These are phyloP conservation scores for Willowsia nigromaculata DNA, from an alignment of 2,888 invertebrate species.

Conservation along the genomic window DNA sequence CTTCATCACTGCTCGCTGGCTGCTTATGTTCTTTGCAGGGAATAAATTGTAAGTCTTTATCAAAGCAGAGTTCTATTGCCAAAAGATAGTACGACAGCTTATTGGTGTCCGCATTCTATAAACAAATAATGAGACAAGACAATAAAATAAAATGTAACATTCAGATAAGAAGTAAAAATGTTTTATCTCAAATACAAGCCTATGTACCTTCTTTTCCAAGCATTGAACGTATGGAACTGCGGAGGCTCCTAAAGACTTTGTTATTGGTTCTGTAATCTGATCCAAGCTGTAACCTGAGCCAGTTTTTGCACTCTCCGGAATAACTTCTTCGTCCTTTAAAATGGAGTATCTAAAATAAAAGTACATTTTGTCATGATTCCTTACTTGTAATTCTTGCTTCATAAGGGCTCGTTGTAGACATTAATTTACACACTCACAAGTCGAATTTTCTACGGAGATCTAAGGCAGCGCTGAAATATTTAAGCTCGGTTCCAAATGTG, in stretches of 20 bases:
- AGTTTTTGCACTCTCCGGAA: constrained; percentile 59
- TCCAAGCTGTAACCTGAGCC: constrained; percentile 69
- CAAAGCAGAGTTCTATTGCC: constrained; percentile 76
- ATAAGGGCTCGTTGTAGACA: background rate
- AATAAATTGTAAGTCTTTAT: constrained; percentile 67
- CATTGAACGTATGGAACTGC: constrained; percentile 75
- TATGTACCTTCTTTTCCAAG: constrained; percentile 69
- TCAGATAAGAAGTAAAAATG: too few species aligned
- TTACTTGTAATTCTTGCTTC: too few species aligned
- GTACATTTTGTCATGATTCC: background rate
- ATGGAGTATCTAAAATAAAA: constrained; percentile 70
- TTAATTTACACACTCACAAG: constrained; percentile 70
- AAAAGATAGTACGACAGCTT: constrained; percentile 72
- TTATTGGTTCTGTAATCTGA: constrained; percentile 66
- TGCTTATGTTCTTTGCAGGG: constrained; percentile 68
- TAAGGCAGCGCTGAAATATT: constrained; percentile 75
- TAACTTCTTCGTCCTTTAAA: constrained; percentile 71
- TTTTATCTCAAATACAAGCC: too few species aligned
- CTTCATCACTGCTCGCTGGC: too few species aligned
- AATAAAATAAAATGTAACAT: background rate
- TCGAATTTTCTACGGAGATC: constrained; percentile 73
- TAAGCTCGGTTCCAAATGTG: constrained; percentile 72
- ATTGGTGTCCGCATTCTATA: constrained; percentile 54
- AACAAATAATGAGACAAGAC: background rate
- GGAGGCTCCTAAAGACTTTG: constrained; percentile 50